Percentiles rank a stretch among this genome's conserved stretches.
phyloP scores from a whole-genome alignment of 1,140 invertebrate genomes.

The Leptopilina clavipes region DNA sequence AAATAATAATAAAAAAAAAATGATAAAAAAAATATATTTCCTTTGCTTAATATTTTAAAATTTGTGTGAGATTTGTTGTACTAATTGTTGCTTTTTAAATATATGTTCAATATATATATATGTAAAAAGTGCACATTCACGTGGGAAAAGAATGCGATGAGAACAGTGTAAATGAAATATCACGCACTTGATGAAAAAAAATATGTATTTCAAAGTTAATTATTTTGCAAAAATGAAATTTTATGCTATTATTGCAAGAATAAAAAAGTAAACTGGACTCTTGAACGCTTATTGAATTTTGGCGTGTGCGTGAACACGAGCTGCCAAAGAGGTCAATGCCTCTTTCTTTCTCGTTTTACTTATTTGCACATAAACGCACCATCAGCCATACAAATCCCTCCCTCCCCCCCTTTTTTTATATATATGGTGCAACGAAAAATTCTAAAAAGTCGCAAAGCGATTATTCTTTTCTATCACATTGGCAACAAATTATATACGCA shows the following conservation, averaged over 20 bases:
- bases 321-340: slow-evolving; percentile 65
- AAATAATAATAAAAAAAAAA: no score
- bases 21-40: no score
- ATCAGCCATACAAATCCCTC: slow-evolving; percentile 45
- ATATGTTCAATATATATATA: no score
- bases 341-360: slow-evolving; percentile 59
- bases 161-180: no score
- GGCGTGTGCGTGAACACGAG: slow-evolving; percentile 40
- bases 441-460: slow-evolving; percentile 5
- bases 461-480: not conserved
- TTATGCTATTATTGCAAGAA: slow-evolving; percentile 42
- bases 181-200: no score
- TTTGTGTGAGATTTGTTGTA: no score
- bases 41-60: no score
- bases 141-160: no score
- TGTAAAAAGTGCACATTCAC: no score
- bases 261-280: slow-evolving; percentile 46
- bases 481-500: no score
- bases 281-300: slow-evolving; percentile 41
- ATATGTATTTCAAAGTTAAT: not conserved
- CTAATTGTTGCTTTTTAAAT: no score
- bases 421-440: slow-evolving; percentile 17
- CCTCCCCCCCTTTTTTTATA: not conserved
- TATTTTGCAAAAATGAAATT: slow-evolving; percentile 35
- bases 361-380: slow-evolving; percentile 52